Evolutionary conservation across 2,113 vertebrate species (phyloP).

Genomic region (Ondatra zibethicus): DNA sequence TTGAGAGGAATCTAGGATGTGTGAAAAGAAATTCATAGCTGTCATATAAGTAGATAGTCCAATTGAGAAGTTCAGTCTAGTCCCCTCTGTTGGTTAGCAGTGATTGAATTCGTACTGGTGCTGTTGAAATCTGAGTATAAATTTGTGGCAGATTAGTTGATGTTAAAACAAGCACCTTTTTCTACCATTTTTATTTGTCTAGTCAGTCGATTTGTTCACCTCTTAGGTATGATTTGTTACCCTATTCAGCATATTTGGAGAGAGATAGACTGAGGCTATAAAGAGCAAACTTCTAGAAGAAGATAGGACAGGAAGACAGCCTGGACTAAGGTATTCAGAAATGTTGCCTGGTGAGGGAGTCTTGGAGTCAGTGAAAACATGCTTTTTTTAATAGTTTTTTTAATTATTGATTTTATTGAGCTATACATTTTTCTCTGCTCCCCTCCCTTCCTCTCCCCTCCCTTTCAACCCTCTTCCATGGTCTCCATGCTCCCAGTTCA

Average conservation of each 20-base stretch:
- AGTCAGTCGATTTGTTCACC: neutral
- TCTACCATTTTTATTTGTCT: neutral
- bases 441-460: too few species aligned
- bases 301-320: neutral
- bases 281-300: neutral
- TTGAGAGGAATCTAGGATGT: neutral
- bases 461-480: too few species aligned
- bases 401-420: too few species aligned
- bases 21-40: neutral
- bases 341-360: neutral
- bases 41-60: neutral
- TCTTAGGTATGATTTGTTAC: neutral
- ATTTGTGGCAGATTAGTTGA: neutral
- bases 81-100: neutral
- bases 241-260: neutral
- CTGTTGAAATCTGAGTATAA: conserved; percentile 16
- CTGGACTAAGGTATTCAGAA: neutral
- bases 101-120: neutral
- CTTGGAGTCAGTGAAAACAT: neutral
- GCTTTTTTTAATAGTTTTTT: neutral
- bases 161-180: neutral
- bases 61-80: conserved; percentile 13
- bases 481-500: too few species aligned
- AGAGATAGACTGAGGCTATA: neutral
- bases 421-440: too few species aligned